Conservation (phyloP, 2,797 vertebrate genomes). For the Eidolon dupreanum region DNA sequence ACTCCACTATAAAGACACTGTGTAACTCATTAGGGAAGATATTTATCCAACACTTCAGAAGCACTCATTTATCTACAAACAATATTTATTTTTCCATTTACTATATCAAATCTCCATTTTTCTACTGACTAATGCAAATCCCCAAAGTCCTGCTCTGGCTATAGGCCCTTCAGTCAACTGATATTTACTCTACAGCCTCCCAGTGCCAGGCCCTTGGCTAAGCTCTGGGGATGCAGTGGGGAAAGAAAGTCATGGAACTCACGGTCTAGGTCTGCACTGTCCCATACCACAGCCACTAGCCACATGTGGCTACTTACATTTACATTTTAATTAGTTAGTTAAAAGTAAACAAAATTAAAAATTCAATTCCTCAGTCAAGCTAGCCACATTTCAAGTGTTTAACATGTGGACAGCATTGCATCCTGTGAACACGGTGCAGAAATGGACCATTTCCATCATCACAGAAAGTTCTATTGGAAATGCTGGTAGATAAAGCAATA, state of each 20-base stretch:
- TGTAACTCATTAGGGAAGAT: constrained; percentile 57
- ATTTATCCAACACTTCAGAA: constrained; percentile 48
- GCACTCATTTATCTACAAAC: constrained; percentile 55
- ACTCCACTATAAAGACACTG: constrained; percentile 31
- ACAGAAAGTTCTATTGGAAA: neutral
- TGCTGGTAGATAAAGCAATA: neutral
- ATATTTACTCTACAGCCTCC: neutral
- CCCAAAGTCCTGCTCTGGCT: constrained; percentile 41
- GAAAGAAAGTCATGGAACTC: neutral
- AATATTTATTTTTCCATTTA: constrained; percentile 61
- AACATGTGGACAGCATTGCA: neutral
- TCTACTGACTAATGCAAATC: constrained; percentile 46
- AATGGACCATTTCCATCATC: rapidly evolving
- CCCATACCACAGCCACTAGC: neutral
- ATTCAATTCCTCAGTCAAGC: neutral
- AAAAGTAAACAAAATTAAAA: constrained; percentile 21
- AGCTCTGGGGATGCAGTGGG: neutral
- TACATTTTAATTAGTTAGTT: neutral
- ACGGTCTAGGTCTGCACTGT: neutral
- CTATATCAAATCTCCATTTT: constrained; percentile 6
- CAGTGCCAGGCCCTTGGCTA: neutral
- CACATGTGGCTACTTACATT: neutral
- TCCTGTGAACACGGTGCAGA: neutral
- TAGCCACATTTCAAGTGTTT: neutral
- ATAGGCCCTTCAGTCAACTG: neutral